These are phyloP conservation scores for Brachionus manjavacas DNA, from an alignment of 1,140 invertebrate genomes.

Conservation along the genomic window DNA sequence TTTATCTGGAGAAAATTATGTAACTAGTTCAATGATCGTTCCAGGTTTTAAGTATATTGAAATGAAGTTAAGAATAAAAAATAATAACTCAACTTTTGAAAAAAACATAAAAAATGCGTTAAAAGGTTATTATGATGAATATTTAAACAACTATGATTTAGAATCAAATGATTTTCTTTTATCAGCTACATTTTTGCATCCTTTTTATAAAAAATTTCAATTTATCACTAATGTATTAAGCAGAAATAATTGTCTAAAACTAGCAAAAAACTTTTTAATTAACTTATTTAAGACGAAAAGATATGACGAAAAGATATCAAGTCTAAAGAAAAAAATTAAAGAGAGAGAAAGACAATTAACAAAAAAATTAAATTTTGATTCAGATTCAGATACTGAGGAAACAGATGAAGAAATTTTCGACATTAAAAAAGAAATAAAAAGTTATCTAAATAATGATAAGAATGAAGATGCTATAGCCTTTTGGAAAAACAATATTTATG, in stretches of 20 bases:
- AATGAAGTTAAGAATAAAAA: no score
- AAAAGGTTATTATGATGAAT: neutral
- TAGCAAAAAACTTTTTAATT: no score
- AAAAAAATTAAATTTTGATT: neutral
- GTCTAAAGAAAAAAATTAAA: neutral
- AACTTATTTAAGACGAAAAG: no score
- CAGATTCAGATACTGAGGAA: neutral
- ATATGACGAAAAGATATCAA: neutral
- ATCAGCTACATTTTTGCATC: neutral
- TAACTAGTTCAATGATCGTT: no score
- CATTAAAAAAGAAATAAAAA: neutral
- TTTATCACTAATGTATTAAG: neutral
- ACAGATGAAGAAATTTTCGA: neutral
- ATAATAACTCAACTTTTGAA: neutral
- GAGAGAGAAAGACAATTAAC: neutral
- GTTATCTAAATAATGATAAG: neutral
- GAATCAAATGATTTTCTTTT: neutral
- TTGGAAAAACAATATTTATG: neutral
- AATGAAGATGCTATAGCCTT: neutral
- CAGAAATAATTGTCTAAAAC: neutral
- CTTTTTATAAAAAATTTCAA: neutral
- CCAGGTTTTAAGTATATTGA: no score
- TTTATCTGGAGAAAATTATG: no score
- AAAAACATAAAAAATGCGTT: neutral
- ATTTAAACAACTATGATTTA: neutral